Base-by-base conservation (phyloP, 2,888 invertebrate genomes). In the Spatulosminthurus flaviceps region DNA sequence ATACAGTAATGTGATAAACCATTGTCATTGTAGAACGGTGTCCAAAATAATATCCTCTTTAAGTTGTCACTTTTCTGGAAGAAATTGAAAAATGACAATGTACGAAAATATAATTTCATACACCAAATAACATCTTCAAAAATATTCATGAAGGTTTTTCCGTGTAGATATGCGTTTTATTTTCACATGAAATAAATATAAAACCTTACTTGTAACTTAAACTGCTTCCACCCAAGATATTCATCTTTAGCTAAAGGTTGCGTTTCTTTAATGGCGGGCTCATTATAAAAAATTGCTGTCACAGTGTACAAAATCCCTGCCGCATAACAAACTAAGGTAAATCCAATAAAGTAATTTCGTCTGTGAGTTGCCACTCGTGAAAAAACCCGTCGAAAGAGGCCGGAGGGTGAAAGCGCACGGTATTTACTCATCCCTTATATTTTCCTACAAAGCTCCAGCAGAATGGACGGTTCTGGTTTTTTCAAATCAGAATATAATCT, bases 11-110 rank as follows among this genome's bases (percentile, higher is more conserved):
- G 60, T 9, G 61, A 64, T 2, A 78, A 43, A 7, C 28, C 22
- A 22, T 26, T 24, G 19, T 78, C 78, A 1, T 61, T 42, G 67
- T 78, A 78, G 28, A 78, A 78, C 28, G 61, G 42, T 19, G 78
- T 78, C 78, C 78, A 78, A 41, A 78, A 64, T 67, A 78, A 73
- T 24, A 78, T 43, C 21, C 26, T 72, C n/a, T 78, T 78, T 26
- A 34, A 34, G 34, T 34, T 34, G 34, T 4, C 34, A 34, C 9
- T 34, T 4, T 9, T 34, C 34, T 34, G 34, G 4, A 34, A 7
- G 9, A 34, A 7, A 9, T 34, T 34, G 4, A 34, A 34, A 34
- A 4, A 61, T 43, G 51, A 16, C 51, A 43, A 13, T 19, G 13
- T 19, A 43, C 13, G 51, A 16, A 16, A 13, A 43, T 43, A 43